phyloP scores from a whole-genome alignment of 2,888 invertebrate species.

The Cheiracanthium punctorium region DNA sequence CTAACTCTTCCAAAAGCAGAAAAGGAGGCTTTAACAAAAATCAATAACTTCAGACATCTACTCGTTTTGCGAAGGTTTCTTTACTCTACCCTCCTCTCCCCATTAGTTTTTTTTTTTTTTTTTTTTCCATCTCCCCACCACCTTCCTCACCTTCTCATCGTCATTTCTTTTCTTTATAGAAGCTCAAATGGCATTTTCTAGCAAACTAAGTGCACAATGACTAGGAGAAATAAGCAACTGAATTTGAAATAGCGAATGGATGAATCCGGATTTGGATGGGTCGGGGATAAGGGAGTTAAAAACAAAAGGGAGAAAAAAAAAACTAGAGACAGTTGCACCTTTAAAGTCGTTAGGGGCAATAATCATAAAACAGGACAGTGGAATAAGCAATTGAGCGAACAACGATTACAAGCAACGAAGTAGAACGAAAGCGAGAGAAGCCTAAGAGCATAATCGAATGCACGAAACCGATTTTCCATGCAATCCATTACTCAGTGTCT shows the following conservation, averaged over 20 bases:
- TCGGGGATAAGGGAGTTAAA: background rate
- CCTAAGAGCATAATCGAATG: background rate
- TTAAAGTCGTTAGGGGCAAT: background rate
- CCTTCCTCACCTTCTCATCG: conserved; percentile 21
- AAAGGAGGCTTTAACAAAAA: conserved; percentile 70
- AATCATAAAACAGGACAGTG: background rate
- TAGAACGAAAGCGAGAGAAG: background rate
- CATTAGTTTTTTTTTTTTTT: conserved; percentile 37
- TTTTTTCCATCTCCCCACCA: background rate
- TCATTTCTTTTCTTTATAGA: conserved; percentile 13
- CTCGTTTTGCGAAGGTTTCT: conserved; percentile 66
- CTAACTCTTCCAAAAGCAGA: conserved; percentile 60
- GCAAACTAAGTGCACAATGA: conserved; percentile 21
- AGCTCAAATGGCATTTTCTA: conserved; percentile 48
- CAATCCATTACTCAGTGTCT: too few species aligned
- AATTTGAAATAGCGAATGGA: background rate
- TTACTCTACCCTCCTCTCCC: conserved; percentile 17
- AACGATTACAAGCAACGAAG: background rate
- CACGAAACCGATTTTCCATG: too few species aligned
- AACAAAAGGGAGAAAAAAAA: background rate
- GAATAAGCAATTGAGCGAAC: background rate
- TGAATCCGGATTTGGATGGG: background rate
- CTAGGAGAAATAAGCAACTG: background rate
- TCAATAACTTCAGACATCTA: conserved; percentile 70
- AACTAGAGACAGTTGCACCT: background rate